Evolutionary conservation across 2,888 invertebrate species (phyloP).

Genomic region (Nasonia oneida): DNA sequence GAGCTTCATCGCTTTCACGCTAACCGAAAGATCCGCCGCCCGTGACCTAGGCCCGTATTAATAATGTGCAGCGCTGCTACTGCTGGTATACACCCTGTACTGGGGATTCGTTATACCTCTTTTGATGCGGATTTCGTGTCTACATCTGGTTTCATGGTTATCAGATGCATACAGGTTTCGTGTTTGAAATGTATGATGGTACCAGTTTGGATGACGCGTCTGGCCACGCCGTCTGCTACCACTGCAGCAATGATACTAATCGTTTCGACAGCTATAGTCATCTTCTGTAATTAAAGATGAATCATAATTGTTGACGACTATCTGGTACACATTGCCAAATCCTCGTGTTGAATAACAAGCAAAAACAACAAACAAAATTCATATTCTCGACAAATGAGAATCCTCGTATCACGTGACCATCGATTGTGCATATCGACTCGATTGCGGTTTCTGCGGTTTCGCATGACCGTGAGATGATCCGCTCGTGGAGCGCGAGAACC

Average conservation of each 20-base stretch:
- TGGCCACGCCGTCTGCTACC: no score
- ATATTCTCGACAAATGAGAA: not conserved
- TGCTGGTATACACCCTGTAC: not conserved
- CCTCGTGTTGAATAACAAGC: no score
- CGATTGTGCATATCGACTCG: not conserved
- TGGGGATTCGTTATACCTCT: not conserved
- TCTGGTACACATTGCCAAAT: no score
- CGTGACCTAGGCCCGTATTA: constrained; percentile 81
- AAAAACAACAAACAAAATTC: not conserved
- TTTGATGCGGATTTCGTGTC: not conserved
- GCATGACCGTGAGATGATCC: not conserved
- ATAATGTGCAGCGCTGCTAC: constrained; percentile 67
- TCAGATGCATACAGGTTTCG: no score
- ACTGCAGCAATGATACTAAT: no score
- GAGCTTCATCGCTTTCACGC: not conserved
- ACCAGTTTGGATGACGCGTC: no score
- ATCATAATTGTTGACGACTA: no score
- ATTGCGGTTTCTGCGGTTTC: constrained; percentile 9
- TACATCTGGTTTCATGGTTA: no score
- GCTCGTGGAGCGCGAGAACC: not conserved
- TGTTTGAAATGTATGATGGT: no score
- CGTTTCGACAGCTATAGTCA: no score
- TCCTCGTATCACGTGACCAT: not conserved
- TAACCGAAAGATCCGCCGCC: constrained; percentile 74
- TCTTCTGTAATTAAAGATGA: no score